Conservation (phyloP, 2,888 invertebrate species). For the Tachina fera region DNA sequence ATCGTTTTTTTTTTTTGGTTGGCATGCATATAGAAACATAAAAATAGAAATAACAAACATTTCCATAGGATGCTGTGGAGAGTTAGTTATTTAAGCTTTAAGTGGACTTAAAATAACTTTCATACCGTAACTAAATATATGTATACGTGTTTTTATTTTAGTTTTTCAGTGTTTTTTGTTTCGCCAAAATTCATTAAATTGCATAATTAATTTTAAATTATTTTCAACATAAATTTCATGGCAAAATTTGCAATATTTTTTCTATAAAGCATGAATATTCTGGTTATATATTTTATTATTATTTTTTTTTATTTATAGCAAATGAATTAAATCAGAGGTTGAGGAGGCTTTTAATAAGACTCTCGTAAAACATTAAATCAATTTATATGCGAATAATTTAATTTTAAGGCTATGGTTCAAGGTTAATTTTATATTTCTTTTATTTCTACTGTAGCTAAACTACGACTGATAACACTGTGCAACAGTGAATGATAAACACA, state of each 20-base stretch:
- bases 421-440: no score
- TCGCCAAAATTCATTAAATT: slow-evolving; percentile 26
- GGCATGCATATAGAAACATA: slow-evolving; percentile 1
- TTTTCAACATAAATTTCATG: background rate
- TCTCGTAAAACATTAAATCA: no score
- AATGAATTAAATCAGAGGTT: no score
- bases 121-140: slow-evolving; percentile 38
- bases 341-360: no score
- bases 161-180: background rate
- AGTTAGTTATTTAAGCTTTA: slow-evolving; percentile 60
- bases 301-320: background rate
- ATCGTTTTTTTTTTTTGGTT: background rate
- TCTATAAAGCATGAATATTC: slow-evolving; percentile 5
- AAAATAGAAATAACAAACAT: slow-evolving; percentile 23
- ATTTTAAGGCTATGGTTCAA: no score
- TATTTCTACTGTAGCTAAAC: no score
- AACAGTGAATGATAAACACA: no score
- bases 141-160: slow-evolving; percentile 16
- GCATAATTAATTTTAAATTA: slow-evolving; percentile 22
- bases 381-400: no score
- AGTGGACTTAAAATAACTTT: slow-evolving; percentile 55
- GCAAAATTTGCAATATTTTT: background rate
- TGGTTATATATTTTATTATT: background rate
- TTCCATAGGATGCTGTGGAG: slow-evolving; percentile 45
- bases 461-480: no score